phyloP scores from a whole-genome alignment of 2,797 vertebrate genomes.

The Gila robusta region DNA sequence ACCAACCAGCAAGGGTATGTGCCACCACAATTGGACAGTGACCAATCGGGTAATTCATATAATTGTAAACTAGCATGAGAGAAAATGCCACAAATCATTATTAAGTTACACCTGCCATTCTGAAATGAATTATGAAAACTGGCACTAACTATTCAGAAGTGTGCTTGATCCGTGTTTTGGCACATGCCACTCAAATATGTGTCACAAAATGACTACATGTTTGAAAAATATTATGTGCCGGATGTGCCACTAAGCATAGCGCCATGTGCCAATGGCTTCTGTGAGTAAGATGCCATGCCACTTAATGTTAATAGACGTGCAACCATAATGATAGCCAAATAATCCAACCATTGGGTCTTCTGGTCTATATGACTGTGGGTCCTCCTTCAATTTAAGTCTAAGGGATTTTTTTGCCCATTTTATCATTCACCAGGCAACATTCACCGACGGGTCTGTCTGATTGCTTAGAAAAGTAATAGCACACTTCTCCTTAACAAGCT shows the following conservation, averaged over 20 bases:
- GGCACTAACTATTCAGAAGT: not conserved
- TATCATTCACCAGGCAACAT: not conserved
- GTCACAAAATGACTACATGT: not conserved
- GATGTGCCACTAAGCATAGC: no score
- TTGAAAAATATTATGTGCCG: no score
- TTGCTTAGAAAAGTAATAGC: conserved; percentile 10
- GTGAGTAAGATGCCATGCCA: not conserved
- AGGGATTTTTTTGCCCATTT: not conserved
- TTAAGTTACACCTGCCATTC: not conserved
- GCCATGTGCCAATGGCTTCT: not conserved
- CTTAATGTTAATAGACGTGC: not conserved
- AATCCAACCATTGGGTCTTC: not conserved
- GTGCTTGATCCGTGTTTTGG: not conserved
- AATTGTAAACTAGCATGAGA: not conserved
- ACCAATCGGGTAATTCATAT: not conserved
- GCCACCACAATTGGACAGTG: not conserved
- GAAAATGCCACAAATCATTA: not conserved
- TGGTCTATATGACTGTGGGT: not conserved
- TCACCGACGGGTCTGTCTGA: not conserved
- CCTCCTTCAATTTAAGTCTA: not conserved
- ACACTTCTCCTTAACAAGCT: conserved; percentile 13
- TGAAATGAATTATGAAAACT: not conserved
- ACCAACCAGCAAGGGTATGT: not conserved
- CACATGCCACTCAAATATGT: not conserved
- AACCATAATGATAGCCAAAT: not conserved